phyloP scores from a whole-genome alignment of 1,140 invertebrate genomes.

The Ips typographus region DNA sequence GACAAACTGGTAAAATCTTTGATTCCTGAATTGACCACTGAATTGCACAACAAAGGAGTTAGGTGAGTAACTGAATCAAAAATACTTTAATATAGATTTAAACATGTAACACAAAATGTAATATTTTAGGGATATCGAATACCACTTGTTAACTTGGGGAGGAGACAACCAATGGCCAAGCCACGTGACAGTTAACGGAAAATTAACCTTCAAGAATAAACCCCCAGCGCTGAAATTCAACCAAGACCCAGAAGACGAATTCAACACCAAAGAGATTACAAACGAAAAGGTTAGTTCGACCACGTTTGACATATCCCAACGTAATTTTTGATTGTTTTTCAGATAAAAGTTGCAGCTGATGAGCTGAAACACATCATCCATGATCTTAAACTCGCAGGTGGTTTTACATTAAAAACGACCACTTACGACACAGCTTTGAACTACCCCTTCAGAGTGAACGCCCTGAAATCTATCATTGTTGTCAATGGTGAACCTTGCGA shows the following conservation, averaged over 20 bases:
- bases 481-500: conserved; percentile 49
- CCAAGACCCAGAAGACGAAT: conserved; percentile 42
- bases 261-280: conserved; percentile 10
- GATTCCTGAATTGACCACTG: conserved; percentile 54
- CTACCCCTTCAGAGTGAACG: conserved; percentile 64
- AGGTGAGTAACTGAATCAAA: conserved; percentile 52
- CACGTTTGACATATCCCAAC: background rate
- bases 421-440: conserved; percentile 59
- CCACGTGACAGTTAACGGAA: conserved; percentile 59
- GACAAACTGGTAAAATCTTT: conserved; percentile 57
- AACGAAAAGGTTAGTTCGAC: background rate
- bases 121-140: conserved; percentile 57
- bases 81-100: background rate
- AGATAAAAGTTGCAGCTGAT: conserved; percentile 8
- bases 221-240: conserved; percentile 56
- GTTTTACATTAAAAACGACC: conserved; percentile 49
- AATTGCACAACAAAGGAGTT: conserved; percentile 58
- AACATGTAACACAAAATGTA: too few relatives aligned
- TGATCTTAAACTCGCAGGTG: conserved; percentile 40
- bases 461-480: conserved; percentile 61
- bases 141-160: conserved; percentile 61
- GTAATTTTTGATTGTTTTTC: background rate
- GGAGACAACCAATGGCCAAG: conserved; percentile 57
- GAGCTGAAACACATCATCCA: conserved; percentile 18
- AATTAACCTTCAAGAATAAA: conserved; percentile 59